Conservation (phyloP, 2,888 invertebrate species). For the Coronaproctus castanopsis region DNA sequence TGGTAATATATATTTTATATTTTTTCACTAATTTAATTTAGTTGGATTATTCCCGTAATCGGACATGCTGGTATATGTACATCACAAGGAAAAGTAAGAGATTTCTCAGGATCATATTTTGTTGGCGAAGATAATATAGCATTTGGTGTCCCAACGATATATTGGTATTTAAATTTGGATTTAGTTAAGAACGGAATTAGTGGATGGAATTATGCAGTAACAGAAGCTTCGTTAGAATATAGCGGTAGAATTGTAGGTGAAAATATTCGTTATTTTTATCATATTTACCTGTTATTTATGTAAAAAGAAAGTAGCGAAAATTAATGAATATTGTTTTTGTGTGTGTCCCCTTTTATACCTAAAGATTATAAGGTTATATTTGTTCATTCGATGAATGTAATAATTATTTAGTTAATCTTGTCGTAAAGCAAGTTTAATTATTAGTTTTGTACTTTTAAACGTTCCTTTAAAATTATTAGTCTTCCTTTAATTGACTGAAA, state of each 20-base stretch:
- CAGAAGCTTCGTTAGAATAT: conserved; percentile 85
- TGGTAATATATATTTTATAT: not conserved
- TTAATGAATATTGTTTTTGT: too few species aligned
- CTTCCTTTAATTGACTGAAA: too few species aligned
- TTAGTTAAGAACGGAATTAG: conserved; percentile 48
- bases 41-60: conserved; percentile 89
- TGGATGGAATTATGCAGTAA: conserved; percentile 73
- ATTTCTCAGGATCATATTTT: conserved; percentile 92
- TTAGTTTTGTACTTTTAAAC: too few species aligned
- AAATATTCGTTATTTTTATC: too few species aligned
- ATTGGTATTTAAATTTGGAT: conserved; percentile 57
- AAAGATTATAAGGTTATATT: too few species aligned
- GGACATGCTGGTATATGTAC: conserved; percentile 95
- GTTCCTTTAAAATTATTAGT: too few species aligned
- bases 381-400: too few species aligned
- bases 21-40: conserved; percentile 24
- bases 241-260: conserved; percentile 63
- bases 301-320: too few species aligned
- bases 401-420: too few species aligned
- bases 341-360: not conserved
- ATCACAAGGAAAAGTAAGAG: conserved; percentile 75
- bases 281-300: too few species aligned
- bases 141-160: conserved; percentile 70
- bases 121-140: conserved; percentile 85
- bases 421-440: too few species aligned